Evolutionary conservation across 2,888 invertebrate species (phyloP).

Genomic region (Fragum sueziense): DNA sequence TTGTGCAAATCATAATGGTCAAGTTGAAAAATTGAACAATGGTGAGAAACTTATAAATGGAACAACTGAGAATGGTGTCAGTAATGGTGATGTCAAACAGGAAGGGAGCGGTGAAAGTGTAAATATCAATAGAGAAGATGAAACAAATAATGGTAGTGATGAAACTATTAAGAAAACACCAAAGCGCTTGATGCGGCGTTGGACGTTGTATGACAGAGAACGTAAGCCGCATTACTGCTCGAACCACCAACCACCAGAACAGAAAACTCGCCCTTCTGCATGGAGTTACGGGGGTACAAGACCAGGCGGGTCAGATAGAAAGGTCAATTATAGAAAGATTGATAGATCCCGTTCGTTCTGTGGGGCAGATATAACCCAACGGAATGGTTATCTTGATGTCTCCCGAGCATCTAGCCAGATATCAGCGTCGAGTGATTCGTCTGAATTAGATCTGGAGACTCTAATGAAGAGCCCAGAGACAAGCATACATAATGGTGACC

Average conservation of each 20-base stretch:
- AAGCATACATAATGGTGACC: background rate
- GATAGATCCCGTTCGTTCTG: background rate
- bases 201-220: slow-evolving; percentile 44
- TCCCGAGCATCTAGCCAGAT: background rate
- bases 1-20: background rate
- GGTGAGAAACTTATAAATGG: too few relatives aligned
- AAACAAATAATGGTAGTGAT: too few relatives aligned
- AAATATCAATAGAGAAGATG: background rate
- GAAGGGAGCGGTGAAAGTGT: background rate
- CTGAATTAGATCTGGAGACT: slow-evolving; percentile 31
- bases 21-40: background rate
- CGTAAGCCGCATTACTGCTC: slow-evolving; percentile 45
- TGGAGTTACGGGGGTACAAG: slow-evolving; percentile 21
- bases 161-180: background rate
- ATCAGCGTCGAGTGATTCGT: slow-evolving; percentile 15
- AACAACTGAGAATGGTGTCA: too few relatives aligned
- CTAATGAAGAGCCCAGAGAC: background rate
- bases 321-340: background rate
- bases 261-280: slow-evolving; percentile 15
- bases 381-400: background rate
- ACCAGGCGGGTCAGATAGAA: background rate
- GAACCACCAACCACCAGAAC: slow-evolving; percentile 6
- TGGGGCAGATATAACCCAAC: background rate
- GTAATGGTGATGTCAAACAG: background rate
- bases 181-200: slow-evolving; percentile 17